Percentiles rank a stretch among this genome's conserved stretches.
Conservation (phyloP, 2,113 vertebrate species). For the Pavo muticus region DNA sequence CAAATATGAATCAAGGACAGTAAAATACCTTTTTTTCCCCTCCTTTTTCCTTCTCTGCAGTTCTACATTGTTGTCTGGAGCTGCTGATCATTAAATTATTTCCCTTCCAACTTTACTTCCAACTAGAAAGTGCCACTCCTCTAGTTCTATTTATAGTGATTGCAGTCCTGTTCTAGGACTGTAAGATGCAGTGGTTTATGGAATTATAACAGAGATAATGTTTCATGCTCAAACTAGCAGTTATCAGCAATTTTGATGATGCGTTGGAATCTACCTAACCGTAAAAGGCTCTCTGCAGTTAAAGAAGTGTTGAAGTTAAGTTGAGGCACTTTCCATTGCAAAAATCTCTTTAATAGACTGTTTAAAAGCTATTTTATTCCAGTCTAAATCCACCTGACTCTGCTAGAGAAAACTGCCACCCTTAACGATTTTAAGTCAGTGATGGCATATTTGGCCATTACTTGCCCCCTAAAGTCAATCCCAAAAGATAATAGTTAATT, state of each 20-base stretch:
- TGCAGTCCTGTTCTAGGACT: background rate
- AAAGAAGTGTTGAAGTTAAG: constrained; percentile 6
- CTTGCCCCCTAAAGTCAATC: background rate
- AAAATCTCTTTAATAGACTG: background rate
- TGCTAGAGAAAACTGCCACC: background rate
- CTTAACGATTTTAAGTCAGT: background rate
- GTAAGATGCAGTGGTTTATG: background rate
- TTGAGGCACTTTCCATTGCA: background rate
- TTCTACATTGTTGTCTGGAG: background rate
- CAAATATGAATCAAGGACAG: background rate
- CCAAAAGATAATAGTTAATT: background rate
- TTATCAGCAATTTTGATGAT: constrained; percentile 15
- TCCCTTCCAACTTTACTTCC: background rate
- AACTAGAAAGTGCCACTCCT: background rate
- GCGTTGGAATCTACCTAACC: background rate
- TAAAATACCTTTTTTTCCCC: background rate
- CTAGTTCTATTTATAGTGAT: background rate
- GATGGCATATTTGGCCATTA: background rate
- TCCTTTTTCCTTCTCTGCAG: background rate
- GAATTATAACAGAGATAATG: background rate
- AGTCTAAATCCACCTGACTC: background rate
- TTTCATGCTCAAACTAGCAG: background rate
- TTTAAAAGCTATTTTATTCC: background rate
- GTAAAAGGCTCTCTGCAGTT: constrained; percentile 16
- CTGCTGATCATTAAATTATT: background rate